These are phyloP conservation scores for Gryon sp. DNA, from an alignment of 1,140 invertebrate genomes.

Conservation along the genomic window DNA sequence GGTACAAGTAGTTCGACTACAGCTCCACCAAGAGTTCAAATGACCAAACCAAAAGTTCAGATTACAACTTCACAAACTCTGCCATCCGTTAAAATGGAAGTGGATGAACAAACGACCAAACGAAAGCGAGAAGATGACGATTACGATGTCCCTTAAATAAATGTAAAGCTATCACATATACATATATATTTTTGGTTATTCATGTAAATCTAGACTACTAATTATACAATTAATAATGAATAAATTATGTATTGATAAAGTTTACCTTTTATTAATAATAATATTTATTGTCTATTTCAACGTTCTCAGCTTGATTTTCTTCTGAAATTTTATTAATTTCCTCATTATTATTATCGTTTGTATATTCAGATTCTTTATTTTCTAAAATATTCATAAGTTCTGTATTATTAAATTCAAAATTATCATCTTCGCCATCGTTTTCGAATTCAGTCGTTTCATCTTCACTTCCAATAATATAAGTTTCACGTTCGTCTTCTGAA, in stretches of 20 bases:
- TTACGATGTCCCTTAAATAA: constrained; percentile 81
- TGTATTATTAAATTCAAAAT: no score
- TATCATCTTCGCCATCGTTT: constrained; percentile 23
- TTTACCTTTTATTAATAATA: not conserved
- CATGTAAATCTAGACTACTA: not conserved
- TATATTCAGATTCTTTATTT: constrained; percentile 1
- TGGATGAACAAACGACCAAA: constrained; percentile 70
- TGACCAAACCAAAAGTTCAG: constrained; percentile 83
- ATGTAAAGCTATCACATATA: not conserved
- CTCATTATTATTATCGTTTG: not conserved
- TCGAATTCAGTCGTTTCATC: constrained; percentile 3
- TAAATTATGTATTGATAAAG: constrained; percentile 31
- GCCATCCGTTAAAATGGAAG: constrained; percentile 72
- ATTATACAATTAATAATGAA: constrained; percentile 16
- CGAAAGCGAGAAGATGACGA: constrained; percentile 85
- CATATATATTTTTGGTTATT: not conserved
- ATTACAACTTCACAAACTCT: constrained; percentile 79
- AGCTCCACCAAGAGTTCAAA: constrained; percentile 65
- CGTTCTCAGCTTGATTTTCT: not conserved
- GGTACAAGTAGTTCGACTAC: constrained; percentile 61
- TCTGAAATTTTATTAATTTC: not conserved
- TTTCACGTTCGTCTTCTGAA: constrained; percentile 37
- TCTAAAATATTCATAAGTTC: no score
- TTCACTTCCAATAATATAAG: not conserved
- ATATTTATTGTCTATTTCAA: no score